Conservation (phyloP, 2,113 vertebrate species). For the Thinocorus orbignyianus region DNA sequence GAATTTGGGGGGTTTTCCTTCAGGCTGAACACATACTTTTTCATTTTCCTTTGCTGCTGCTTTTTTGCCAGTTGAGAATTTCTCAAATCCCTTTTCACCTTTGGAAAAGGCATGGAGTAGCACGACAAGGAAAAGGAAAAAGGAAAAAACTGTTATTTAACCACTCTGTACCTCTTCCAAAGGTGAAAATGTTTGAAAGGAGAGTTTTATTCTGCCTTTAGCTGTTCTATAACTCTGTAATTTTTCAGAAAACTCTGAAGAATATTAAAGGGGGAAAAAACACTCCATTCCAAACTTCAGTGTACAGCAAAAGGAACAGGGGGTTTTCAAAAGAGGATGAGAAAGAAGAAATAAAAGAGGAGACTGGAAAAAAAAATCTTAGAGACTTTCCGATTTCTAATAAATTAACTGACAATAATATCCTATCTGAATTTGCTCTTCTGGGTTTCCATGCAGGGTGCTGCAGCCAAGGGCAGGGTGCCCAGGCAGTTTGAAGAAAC, state of each 20-base stretch:
- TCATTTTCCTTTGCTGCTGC: conserved; percentile 23
- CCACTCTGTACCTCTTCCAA: conserved; percentile 12
- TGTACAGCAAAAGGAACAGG: neutral
- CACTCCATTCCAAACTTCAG: neutral
- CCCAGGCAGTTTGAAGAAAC: neutral
- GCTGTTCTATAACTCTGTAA: neutral
- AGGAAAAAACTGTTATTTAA: conserved; percentile 28
- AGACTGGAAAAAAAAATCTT: neutral
- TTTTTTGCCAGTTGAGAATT: neutral
- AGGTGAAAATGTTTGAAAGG: conserved; percentile 5
- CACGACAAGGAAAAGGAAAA: conserved; percentile 33
- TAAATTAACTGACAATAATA: neutral
- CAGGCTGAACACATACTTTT: conserved; percentile 12
- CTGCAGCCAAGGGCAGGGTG: neutral
- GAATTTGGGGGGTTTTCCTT: conserved; percentile 15
- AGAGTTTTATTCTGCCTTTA: conserved; percentile 19
- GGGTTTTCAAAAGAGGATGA: neutral
- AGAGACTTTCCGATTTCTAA: neutral
- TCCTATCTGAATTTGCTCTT: neutral
- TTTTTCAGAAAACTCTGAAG: conserved; percentile 7
- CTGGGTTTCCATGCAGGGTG: neutral
- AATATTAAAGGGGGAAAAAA: neutral
- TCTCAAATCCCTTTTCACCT: conserved; percentile 31
- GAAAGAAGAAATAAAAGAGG: neutral
- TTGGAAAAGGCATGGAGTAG: conserved; percentile 7